Base-by-base conservation (phyloP, 2,888 invertebrate genomes). In the Parasteatoda lunata region DNA sequence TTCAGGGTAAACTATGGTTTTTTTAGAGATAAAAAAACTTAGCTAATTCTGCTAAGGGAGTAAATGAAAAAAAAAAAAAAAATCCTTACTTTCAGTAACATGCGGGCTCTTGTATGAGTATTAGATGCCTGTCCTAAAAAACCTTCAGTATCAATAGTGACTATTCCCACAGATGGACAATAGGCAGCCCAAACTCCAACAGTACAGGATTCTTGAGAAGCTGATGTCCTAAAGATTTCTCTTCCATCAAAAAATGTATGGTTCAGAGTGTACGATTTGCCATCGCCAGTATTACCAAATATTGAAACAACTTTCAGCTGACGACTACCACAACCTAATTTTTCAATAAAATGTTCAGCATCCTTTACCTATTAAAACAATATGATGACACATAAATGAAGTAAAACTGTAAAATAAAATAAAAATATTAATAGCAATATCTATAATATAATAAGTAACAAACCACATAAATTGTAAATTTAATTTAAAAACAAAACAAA, bases 211-310 rank as follows among this genome's bases (percentile, higher is more conserved):
- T 92, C 93, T 89, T 95, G 95, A 88, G 94, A 94, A 45, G 94
- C 93, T 4, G 95, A 95, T 0, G 95, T 95, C 88, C 92, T 92
- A 91, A 95, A 95, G 0, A 94, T 92, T 91, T 94, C 94, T 87
- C 93, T 92, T 1, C 95, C 95, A 89, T 93, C 92, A 91, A 95
- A 95, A 91, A 95, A 95, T 90, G 94, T 93, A 90, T 96, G 94
- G 92, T 96, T 96, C 90, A 96, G 92, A 0, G 96, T 96, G 90
- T 95, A 94, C 3, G 96, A 96, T 92, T 96, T 96, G 3, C 96
- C 96, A 92, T 96, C 96, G 0, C 96, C 96, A 0, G 96, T 95
- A 91, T 96, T 96, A 3, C 96, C 96, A 92, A 96, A 96, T 90
- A 96, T 95, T 11, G 96, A 95, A 0, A 96, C 94, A 15, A 96